Percentiles rank a stretch among this genome's conserved stretches.
These are phyloP conservation scores for fruit fly (Drosophila melanogaster) DNA, from an alignment of 1,140 invertebrate genomes.

Conservation along the genomic window DNA sequence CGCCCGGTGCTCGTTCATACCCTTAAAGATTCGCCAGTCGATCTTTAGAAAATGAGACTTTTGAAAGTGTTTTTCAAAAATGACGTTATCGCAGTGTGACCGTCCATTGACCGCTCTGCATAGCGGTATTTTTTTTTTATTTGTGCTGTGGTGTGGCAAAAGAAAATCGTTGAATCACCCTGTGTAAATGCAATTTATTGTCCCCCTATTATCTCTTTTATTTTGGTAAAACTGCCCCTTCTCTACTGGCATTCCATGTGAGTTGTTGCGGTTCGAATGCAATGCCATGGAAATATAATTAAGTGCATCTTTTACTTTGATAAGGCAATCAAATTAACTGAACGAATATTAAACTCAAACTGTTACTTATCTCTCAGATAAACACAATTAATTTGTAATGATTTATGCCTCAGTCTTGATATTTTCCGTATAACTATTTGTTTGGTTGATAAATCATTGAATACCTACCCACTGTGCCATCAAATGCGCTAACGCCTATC, in stretches of 20 bases:
- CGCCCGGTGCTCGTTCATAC: not conserved
- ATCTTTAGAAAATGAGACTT: not conserved
- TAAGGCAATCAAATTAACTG: no score
- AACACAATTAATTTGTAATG: no score
- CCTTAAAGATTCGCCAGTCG: not conserved
- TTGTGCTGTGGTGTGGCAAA: slow-evolving; percentile 1
- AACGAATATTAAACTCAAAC: no score
- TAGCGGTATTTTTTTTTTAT: slow-evolving; percentile 6
- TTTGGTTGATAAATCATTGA: no score
- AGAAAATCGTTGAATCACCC: slow-evolving; percentile 24
- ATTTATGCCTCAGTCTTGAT: no score
- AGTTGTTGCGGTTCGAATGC: no score
- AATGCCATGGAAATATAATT: no score
- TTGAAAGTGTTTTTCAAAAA: slow-evolving; percentile 27
- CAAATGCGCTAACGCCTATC: slow-evolving; percentile 8
- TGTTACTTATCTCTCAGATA: no score
- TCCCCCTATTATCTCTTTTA: not conserved
- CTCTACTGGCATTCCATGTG: no score
- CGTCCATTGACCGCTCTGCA: not conserved
- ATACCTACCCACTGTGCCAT: not conserved
- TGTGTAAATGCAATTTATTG: not conserved
- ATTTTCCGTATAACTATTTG: no score
- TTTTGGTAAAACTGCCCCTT: no score
- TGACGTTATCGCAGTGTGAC: slow-evolving; percentile 40
- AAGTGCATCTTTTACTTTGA: no score